Evolutionary conservation across 1,140 invertebrate genomes (phyloP).

Genomic region (Penaeus indicus): DNA sequence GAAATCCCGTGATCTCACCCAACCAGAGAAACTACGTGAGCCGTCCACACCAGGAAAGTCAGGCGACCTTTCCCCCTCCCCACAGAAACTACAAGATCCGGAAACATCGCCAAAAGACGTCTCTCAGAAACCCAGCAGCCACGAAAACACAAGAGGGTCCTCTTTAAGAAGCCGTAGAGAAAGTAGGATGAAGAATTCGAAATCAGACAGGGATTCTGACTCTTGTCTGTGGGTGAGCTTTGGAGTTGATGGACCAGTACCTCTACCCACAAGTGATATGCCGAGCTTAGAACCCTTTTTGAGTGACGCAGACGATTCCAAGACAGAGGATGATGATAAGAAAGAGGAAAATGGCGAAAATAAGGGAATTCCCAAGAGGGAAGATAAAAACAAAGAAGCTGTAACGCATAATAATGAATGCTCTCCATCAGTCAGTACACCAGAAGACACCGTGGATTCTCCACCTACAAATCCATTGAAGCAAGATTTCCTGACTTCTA

Average conservation of each 20-base stretch:
- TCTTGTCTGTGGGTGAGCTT: constrained; percentile 50
- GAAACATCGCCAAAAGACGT: too few species aligned
- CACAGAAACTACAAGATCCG: too few species aligned
- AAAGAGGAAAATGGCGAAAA: neutral
- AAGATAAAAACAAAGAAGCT: too few species aligned
- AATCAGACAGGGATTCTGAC: constrained; percentile 35
- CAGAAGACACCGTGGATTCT: too few species aligned
- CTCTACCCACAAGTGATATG: constrained; percentile 24
- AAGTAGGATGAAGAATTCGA: constrained; percentile 31
- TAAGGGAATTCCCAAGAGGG: too few species aligned
- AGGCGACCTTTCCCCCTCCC: too few species aligned
- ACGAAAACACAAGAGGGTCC: neutral
- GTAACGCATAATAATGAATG: too few species aligned
- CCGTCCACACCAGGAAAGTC: too few species aligned
- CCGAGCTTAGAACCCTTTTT: constrained; percentile 20
- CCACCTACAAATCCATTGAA: too few species aligned
- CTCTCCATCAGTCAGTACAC: too few species aligned
- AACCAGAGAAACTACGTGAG: too few species aligned
- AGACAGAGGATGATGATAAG: neutral
- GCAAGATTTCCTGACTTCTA: neutral
- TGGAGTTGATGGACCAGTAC: constrained; percentile 37
- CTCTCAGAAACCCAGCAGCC: neutral
- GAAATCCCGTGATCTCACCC: too few species aligned
- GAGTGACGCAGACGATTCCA: neutral
- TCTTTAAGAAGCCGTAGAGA: constrained; percentile 29